These are phyloP conservation scores for Dysdera silvatica DNA, from an alignment of 1,140 invertebrate species.

Conservation along the genomic window DNA sequence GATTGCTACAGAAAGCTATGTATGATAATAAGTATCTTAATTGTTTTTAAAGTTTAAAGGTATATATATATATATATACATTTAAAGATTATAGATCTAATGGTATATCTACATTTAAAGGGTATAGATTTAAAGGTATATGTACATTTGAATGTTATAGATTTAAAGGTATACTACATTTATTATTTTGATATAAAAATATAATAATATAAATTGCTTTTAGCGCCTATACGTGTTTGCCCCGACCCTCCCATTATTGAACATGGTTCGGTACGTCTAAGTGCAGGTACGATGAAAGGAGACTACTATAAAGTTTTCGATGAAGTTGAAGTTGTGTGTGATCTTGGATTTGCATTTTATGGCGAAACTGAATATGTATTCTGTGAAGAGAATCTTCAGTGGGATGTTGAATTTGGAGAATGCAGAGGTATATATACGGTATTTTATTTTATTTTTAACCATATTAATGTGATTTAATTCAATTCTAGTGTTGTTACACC, in stretches of 20 bases:
- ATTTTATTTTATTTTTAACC: not conserved
- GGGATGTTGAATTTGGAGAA: slow-evolving; percentile 22
- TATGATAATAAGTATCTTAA: not conserved
- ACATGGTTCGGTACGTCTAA: slow-evolving; percentile 2
- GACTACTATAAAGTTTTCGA: slow-evolving; percentile 15
- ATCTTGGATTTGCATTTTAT: slow-evolving; percentile 2
- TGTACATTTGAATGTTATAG: not conserved
- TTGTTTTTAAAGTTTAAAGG: not conserved
- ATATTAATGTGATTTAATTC: too few species aligned
- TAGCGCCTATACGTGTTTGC: not conserved
- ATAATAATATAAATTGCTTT: slow-evolving; percentile 2
- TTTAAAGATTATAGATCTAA: not conserved
- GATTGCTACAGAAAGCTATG: not conserved
- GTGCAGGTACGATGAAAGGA: slow-evolving; percentile 2
- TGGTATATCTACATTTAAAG: not conserved
- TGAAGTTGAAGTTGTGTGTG: slow-evolving; percentile 1
- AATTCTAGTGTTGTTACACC: too few species aligned
- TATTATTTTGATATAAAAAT: not conserved
- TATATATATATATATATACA: not conserved
- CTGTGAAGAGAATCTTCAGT: not conserved
- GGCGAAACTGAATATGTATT: not conserved
- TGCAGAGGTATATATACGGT: slow-evolving; percentile 9
- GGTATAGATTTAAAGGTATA: not conserved
- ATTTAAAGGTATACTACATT: not conserved
- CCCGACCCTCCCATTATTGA: slow-evolving; percentile 1